Conservation (phyloP, 2,888 invertebrate genomes). For the Synergus laeviventris region DNA sequence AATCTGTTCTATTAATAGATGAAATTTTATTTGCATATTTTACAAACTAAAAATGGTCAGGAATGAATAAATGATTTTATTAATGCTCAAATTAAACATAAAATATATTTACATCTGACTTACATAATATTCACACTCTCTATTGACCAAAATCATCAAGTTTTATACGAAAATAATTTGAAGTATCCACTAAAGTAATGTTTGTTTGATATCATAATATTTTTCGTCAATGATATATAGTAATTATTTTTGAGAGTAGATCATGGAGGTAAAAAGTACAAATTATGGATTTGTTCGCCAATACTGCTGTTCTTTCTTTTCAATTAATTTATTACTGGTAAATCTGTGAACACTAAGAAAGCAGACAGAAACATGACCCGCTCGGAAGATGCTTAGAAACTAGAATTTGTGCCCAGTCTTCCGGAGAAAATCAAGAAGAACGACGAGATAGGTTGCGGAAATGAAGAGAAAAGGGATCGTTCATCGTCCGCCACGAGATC, state of each 20-base stretch:
- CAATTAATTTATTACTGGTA: conserved; percentile 74
- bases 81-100: conserved; percentile 14
- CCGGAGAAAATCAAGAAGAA: conserved; percentile 52
- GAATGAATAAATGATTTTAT: neutral
- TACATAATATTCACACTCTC: conserved; percentile 23
- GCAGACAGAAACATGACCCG: conserved; percentile 67
- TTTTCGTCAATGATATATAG: neutral
- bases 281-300: neutral
- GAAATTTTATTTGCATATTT: too few species aligned
- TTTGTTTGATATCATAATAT: neutral
- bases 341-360: conserved; percentile 75
- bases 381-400: conserved; percentile 69
- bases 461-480: conserved; percentile 34
- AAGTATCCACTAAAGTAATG: neutral
- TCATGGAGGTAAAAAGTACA: neutral
- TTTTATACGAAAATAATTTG: neutral
- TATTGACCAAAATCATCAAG: neutral
- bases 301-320: conserved; percentile 48
- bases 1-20: too few species aligned
- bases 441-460: conserved; percentile 43
- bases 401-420: conserved; percentile 67
- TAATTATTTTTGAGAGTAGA: neutral
- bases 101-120: conserved; percentile 28
- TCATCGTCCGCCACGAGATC: conserved; percentile 50
- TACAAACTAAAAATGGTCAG: neutral